Percentiles rank a stretch among this genome's conserved stretches.
Evolutionary conservation across 1,140 invertebrate genomes (phyloP).

Genomic region (Dendrolimus kikuchii): DNA sequence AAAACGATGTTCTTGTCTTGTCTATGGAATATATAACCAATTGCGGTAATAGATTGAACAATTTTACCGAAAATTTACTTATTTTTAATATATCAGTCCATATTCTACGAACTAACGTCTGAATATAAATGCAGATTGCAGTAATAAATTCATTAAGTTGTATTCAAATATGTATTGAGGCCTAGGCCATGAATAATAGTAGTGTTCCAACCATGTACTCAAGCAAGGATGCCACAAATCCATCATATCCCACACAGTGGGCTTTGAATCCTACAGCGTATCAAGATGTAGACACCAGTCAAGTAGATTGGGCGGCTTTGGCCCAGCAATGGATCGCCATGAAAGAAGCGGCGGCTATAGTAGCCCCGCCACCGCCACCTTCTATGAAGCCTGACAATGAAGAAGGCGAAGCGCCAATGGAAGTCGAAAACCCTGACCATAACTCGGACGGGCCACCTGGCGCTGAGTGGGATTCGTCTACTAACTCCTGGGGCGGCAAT

Average conservation of each 20-base stretch:
- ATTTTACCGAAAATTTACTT: too few relatives aligned
- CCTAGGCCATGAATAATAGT: constrained; percentile 3
- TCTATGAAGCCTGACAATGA: constrained; percentile 72
- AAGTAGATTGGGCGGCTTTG: constrained; percentile 95
- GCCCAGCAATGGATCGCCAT: constrained; percentile 99
- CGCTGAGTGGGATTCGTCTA: constrained; percentile 45
- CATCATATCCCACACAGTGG: constrained; percentile 81
- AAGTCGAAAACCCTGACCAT: constrained; percentile 77
- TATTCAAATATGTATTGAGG: not conserved
- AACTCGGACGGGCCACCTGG: constrained; percentile 43
- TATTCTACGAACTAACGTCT: too few relatives aligned
- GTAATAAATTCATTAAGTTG: not conserved
- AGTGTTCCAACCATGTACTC: constrained; percentile 47
- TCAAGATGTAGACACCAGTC: constrained; percentile 74
- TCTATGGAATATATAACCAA: too few relatives aligned
- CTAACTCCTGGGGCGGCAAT: constrained; percentile 71
- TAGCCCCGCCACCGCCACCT: constrained; percentile 65
- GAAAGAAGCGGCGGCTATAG: constrained; percentile 80
- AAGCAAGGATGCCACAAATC: constrained; percentile 69
- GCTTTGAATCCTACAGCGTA: constrained; percentile 81
- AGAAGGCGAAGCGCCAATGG: constrained; percentile 89
- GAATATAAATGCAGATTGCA: too few relatives aligned
- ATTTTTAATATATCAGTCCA: too few relatives aligned
- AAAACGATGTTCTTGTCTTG: too few relatives aligned
- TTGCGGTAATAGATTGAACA: too few relatives aligned